These are phyloP conservation scores for Ophion ventricosus DNA, from an alignment of 2,888 invertebrate species.

Conservation along the genomic window DNA sequence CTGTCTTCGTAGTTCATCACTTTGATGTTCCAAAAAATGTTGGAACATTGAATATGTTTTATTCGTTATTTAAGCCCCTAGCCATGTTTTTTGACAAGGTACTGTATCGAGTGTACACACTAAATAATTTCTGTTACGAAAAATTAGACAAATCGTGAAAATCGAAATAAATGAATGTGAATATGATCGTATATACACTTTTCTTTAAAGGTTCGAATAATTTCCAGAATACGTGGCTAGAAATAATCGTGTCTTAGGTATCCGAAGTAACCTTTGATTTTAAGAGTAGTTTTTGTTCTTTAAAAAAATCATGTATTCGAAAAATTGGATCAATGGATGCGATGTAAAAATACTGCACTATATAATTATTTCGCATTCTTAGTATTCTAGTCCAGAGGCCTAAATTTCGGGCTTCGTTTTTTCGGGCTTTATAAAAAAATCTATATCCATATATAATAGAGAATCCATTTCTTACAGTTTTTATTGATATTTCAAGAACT, in stretches of 20 bases:
- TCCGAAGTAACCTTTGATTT: background rate
- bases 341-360: background rate
- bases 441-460: too few relatives aligned
- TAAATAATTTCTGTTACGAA: background rate
- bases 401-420: too few relatives aligned
- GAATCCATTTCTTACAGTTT: too few relatives aligned
- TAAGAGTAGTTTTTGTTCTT: background rate
- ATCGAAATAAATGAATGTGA: background rate
- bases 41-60: background rate
- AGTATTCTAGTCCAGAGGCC: too few relatives aligned
- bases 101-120: background rate
- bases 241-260: background rate
- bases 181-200: background rate
- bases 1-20: constrained; percentile 4
- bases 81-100: background rate
- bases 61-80: background rate
- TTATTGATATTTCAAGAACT: too few relatives aligned
- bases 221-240: background rate
- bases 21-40: constrained; percentile 4
- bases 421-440: too few relatives aligned
- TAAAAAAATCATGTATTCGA: background rate
- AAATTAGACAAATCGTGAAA: background rate
- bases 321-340: background rate
- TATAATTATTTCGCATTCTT: background rate
- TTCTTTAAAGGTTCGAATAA: background rate